Evolutionary conservation across 2,888 invertebrate species (phyloP), one percentile per base, ranked within the genome.

Genomic region (Blomia tropicalis): DNA sequence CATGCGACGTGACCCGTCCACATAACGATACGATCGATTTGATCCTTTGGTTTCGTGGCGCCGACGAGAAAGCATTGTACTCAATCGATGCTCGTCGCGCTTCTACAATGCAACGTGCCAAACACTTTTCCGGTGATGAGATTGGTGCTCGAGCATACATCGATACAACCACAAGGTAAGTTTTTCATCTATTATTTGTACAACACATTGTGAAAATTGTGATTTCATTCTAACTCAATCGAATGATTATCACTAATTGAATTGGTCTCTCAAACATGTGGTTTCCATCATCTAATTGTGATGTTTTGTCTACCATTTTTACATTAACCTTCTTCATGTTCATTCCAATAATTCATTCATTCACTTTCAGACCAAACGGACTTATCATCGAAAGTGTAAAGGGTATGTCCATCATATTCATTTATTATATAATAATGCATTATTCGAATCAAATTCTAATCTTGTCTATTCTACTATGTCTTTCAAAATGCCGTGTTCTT

Each of bases 11-110:
- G 17, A 36, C 43, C 17, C 44, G 29, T 23, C 59, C 62, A 23
- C 4, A 19, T 5, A 65, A 65, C 23, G 65, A 65, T 32, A 54
- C 60, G 4, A 65, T 65, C 32, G 63, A 63, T 59, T 47, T 65
- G 51, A 65, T 65, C 7, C 47, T 65, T 17, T 65, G 65, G 65
- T 65, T 64, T 31, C 53, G 59, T 43, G 65, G 65, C 7, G 61
- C 64, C 19, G 58, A 54, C n/a, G 60, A 63, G 41, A 60, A 59
- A n/a, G 65, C 65, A 30, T 25, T 63, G 14, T 65, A 65, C 30
- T 60, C 63, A 32, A 54, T 65, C 3, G 65, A 65, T 32, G 65
- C 65, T 32, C 41, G 65, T 54, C 41, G 54, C n/a, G 63, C 56
- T 5, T 27, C 58, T 7, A 44, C 63, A 7, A 61, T 64, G 29